Evolutionary conservation across 2,888 invertebrate genomes (phyloP).

Genomic region (Polymixis flavicincta): DNA sequence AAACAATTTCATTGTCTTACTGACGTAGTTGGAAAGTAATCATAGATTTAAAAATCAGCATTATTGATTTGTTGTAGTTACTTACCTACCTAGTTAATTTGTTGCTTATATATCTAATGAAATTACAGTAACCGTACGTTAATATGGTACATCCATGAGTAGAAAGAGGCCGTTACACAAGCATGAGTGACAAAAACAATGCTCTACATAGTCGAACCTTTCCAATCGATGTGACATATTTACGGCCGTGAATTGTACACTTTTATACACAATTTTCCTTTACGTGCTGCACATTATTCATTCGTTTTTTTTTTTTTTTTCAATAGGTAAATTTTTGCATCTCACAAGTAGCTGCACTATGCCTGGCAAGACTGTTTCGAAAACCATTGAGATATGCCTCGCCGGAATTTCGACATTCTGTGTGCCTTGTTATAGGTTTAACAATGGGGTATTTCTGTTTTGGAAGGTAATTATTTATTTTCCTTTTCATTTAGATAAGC

Average conservation of each 20-base stretch:
- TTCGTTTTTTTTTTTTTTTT: slow-evolving; percentile 71
- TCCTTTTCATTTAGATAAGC: slow-evolving; percentile 27
- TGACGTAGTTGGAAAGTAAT: background rate
- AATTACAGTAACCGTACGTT: slow-evolving; percentile 1
- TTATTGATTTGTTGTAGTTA: background rate
- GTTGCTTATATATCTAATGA: slow-evolving; percentile 4
- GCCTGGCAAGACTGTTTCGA: slow-evolving; percentile 94
- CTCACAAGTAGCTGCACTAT: slow-evolving; percentile 95
- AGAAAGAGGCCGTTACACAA: background rate
- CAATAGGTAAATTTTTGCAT: slow-evolving; percentile 96
- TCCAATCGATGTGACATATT: slow-evolving; percentile 11
- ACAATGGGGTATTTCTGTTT: slow-evolving; percentile 97
- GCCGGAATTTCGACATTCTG: slow-evolving; percentile 94
- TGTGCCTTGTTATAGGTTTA: slow-evolving; percentile 94
- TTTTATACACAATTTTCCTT: slow-evolving; percentile 54
- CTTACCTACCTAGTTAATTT: background rate
- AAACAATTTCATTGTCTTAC: background rate
- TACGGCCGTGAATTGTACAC: background rate
- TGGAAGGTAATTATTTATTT: slow-evolving; percentile 92
- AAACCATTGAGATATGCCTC: slow-evolving; percentile 94
- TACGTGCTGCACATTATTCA: slow-evolving; percentile 72
- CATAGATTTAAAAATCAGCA: background rate
- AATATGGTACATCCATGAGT: background rate
- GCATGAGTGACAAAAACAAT: background rate
- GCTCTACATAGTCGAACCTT: background rate